Evolutionary conservation across 2,888 invertebrate genomes (phyloP).

Genomic region (Drosophila pseudotakahashii): DNA sequence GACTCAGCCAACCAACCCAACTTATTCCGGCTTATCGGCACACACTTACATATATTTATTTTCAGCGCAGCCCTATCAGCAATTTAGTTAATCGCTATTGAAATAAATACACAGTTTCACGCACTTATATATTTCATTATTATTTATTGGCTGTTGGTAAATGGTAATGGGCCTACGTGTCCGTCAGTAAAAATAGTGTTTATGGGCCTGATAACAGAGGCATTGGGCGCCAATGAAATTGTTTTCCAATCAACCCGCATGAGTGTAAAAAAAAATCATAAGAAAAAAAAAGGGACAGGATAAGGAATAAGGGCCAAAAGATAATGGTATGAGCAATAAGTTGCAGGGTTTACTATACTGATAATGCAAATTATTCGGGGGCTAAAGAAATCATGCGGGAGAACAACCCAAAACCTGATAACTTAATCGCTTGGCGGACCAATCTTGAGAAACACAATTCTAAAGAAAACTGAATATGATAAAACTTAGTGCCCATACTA

Average conservation of each 20-base stretch:
- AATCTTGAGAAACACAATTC: not conserved
- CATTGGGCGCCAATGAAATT: conserved; percentile 20
- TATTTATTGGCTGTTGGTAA: conserved; percentile 54
- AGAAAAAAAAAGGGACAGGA: too few species aligned
- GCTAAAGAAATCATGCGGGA: conserved; percentile 13
- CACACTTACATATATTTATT: not conserved
- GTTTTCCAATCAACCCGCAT: conserved; percentile 22
- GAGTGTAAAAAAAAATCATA: not conserved
- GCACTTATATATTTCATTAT: conserved; percentile 30
- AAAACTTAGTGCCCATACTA: not conserved
- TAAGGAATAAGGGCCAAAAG: conserved; percentile 23
- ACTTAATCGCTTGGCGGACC: not conserved
- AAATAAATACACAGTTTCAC: conserved; percentile 14
- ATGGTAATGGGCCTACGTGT: conserved; percentile 47
- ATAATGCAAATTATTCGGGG: conserved; percentile 1
- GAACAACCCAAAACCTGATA: not conserved
- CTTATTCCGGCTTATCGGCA: not conserved
- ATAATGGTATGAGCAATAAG: conserved; percentile 16
- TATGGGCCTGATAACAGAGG: conserved; percentile 62
- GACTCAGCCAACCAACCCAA: conserved; percentile 14
- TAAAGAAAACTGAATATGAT: not conserved
- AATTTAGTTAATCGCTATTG: conserved; percentile 36
- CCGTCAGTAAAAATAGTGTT: conserved; percentile 45
- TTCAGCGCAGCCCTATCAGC: conserved; percentile 42
- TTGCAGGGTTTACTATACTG: not conserved